A percentile compares a stretch with the other conserved stretches of the same genome.
phyloP scores from a whole-genome alignment of 2,797 vertebrate genomes.

The Oryzias dopingdopingensis region DNA sequence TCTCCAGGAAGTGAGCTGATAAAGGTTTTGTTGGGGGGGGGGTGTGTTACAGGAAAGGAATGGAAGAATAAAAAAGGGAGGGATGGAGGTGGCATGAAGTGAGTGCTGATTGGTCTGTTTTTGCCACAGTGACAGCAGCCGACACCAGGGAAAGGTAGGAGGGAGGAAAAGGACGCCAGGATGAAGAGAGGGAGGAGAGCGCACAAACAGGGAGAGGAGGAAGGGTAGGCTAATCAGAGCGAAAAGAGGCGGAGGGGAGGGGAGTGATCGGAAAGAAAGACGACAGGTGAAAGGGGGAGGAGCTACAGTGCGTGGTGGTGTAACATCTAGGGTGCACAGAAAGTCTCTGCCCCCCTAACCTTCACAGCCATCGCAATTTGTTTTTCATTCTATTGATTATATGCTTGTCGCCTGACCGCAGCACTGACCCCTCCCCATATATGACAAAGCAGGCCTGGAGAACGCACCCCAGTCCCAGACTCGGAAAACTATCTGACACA shows the following conservation, averaged over 20 bases:
- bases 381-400: conserved; percentile 75
- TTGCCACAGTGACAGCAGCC: conserved; percentile 69
- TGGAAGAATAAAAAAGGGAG: conserved; percentile 32
- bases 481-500: neutral
- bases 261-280: conserved; percentile 35
- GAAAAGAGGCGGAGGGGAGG: conserved; percentile 46
- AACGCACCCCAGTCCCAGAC: conserved; percentile 49
- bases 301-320: conserved; percentile 39
- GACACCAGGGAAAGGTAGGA: conserved; percentile 62
- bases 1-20: conserved; percentile 74
- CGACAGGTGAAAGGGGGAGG: conserved; percentile 60
- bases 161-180: conserved; percentile 16
- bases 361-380: conserved; percentile 69
- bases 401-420: conserved; percentile 75
- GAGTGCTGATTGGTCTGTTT: conserved; percentile 70
- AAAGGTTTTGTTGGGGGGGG: conserved; percentile 58
- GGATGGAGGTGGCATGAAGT: conserved; percentile 46
- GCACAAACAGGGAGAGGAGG: conserved; percentile 39
- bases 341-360: conserved; percentile 70
- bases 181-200: conserved; percentile 35
- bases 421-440: conserved; percentile 61
- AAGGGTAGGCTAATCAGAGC: conserved; percentile 43
- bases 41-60: neutral
- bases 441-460: conserved; percentile 68
- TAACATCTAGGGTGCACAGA: conserved; percentile 42